phyloP scores from a whole-genome alignment of 1,140 invertebrate genomes.

The Apis laboriosa region DNA sequence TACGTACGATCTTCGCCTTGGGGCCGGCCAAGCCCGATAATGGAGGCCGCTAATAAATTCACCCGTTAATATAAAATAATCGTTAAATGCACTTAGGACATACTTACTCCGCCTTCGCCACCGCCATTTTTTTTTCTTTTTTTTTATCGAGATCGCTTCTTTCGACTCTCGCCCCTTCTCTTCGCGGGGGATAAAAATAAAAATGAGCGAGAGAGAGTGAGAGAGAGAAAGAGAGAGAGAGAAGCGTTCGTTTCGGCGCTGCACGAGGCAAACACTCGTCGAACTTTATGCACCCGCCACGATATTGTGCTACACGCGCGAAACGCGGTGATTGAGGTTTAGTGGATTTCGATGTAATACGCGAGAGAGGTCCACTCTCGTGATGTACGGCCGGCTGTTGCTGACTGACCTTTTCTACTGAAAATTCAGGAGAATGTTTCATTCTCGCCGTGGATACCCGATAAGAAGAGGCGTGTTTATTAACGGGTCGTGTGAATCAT shows the following conservation, averaged over 20 bases:
- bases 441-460: too few relatives aligned
- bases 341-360: conserved; percentile 26
- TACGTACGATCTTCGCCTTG: conserved; percentile 65
- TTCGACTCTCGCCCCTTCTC: conserved; percentile 28
- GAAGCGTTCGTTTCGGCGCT: neutral
- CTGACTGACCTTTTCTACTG: conserved; percentile 21
- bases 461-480: neutral
- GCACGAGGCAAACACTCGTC: neutral
- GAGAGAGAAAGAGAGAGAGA: too few relatives aligned
- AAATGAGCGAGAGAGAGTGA: too few relatives aligned
- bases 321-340: conserved; percentile 15
- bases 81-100: conserved; percentile 80
- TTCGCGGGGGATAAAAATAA: neutral
- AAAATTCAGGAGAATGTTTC: neutral
- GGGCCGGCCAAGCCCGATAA: conserved; percentile 74
- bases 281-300: neutral
- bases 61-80: conserved; percentile 80
- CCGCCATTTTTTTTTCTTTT: conserved; percentile 58
- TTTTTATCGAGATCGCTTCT: conserved; percentile 75
- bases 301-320: neutral
- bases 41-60: conserved; percentile 79
- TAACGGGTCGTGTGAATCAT: neutral
- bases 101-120: conserved; percentile 74
- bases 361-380: neutral
- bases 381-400: neutral